Conservation (phyloP, 2,797 vertebrate species). For the Rhinoraja longicauda region DNA sequence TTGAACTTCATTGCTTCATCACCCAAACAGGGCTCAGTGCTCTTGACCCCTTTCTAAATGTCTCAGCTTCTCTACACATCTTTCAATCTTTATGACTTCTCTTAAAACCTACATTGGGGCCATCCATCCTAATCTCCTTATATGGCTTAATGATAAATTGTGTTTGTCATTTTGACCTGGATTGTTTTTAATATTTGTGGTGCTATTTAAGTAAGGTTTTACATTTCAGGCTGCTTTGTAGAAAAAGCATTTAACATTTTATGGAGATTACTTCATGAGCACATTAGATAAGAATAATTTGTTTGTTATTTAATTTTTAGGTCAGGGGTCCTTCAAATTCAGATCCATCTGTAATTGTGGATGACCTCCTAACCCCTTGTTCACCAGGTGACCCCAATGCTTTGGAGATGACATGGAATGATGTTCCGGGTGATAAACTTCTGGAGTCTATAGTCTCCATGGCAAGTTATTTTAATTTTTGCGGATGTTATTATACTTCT, state of each 20-base stretch:
- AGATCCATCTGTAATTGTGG: slow-evolving; percentile 63
- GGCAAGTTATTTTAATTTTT: slow-evolving; percentile 58
- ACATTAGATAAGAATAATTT: background rate
- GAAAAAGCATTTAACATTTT: background rate
- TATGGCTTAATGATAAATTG: too few relatives aligned
- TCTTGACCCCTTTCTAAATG: too few relatives aligned
- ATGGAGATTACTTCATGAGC: background rate
- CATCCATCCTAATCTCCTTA: too few relatives aligned
- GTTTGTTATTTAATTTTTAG: slow-evolving; percentile 50
- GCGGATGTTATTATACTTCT: background rate
- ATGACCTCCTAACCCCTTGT: slow-evolving; percentile 86
- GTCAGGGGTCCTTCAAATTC: slow-evolving; percentile 71
- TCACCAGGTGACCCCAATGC: slow-evolving; percentile 85
- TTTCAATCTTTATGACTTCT: too few relatives aligned
- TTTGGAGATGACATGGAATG: slow-evolving; percentile 93
- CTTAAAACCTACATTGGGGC: too few relatives aligned
- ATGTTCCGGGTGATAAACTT: slow-evolving; percentile 86
- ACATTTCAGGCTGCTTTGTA: background rate
- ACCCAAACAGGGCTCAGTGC: too few relatives aligned
- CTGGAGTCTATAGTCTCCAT: slow-evolving; percentile 81
- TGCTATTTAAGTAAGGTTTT: too few relatives aligned
- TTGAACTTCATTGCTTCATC: too few relatives aligned
- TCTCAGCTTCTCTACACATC: too few relatives aligned
- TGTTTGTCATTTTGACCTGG: too few relatives aligned
- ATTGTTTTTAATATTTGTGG: too few relatives aligned